Evolutionary conservation across 2,888 invertebrate species (phyloP).

Genomic region (Copidosoma aretas): DNA sequence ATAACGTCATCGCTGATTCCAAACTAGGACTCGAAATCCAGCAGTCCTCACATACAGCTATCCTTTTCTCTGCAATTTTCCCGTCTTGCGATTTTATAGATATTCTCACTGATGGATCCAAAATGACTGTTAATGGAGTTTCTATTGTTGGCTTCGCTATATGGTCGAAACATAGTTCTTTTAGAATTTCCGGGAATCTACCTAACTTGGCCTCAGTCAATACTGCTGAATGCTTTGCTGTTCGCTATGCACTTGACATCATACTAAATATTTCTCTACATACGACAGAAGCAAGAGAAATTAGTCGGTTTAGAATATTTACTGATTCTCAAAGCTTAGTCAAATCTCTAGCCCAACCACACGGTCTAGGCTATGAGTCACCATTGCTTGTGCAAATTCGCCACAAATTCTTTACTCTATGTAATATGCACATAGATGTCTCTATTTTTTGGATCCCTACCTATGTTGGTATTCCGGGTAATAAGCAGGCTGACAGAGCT

Average conservation of each 20-base stretch:
- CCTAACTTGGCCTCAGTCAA: neutral
- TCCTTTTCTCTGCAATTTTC: neutral
- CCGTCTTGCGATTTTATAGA: neutral
- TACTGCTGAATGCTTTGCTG: neutral
- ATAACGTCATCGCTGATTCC: too few relatives aligned
- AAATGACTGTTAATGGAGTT: neutral
- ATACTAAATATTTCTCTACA: neutral
- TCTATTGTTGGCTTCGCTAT: neutral
- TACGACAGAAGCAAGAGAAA: neutral
- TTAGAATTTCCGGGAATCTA: neutral
- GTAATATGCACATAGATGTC: neutral
- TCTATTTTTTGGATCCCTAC: neutral
- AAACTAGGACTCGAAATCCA: neutral
- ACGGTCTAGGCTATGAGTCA: neutral
- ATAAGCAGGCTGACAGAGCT: neutral
- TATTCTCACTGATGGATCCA: constrained; percentile 14
- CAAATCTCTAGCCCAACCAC: neutral
- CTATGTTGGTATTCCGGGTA: neutral
- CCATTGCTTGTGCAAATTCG: neutral
- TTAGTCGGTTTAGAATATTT: neutral
- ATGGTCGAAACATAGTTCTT: neutral
- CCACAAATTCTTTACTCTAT: neutral
- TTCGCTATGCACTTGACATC: neutral
- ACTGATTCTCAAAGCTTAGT: constrained; percentile 39
- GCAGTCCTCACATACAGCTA: neutral